These are phyloP conservation scores for Olivierus martensii DNA, from an alignment of 1,140 invertebrate species.

Conservation along the genomic window DNA sequence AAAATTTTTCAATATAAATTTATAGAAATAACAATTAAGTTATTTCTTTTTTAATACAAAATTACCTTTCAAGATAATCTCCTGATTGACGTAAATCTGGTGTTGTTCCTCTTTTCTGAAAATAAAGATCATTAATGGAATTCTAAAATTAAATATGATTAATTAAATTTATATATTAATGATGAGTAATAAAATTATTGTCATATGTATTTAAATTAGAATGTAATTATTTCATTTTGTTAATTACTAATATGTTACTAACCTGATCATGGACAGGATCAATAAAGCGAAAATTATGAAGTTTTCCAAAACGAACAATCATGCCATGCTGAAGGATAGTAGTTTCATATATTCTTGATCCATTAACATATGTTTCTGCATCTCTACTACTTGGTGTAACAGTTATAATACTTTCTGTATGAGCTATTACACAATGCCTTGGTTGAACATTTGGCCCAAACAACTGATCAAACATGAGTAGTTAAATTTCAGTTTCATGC, in stretches of 20 bases:
- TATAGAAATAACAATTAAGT: neutral
- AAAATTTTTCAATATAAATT: neutral
- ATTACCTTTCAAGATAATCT: constrained; percentile 11
- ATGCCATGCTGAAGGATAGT: constrained; percentile 61
- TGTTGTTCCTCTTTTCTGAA: constrained; percentile 10
- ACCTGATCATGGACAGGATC: constrained; percentile 78
- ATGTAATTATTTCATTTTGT: too few species aligned
- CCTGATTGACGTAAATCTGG: constrained; percentile 12
- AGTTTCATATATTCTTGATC: constrained; percentile 78
- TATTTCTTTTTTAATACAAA: too few species aligned
- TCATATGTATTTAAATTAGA: too few species aligned
- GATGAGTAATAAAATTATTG: too few species aligned
- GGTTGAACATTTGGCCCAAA: constrained; percentile 70
- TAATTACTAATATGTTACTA: constrained; percentile 26
- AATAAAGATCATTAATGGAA: neutral
- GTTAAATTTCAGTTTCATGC: neutral
- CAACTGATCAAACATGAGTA: constrained; percentile 27
- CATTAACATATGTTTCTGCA: constrained; percentile 86
- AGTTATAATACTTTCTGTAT: constrained; percentile 78
- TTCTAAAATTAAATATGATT: neutral
- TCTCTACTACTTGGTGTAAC: constrained; percentile 84
- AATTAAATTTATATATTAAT: too few species aligned
- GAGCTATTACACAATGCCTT: constrained; percentile 82
- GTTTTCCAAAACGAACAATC: constrained; percentile 46
- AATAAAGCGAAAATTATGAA: constrained; percentile 82